Evolutionary conservation across 2,113 vertebrate species (phyloP), one percentile per base, ranked within the genome.

Genomic region (Protobothrops mucrosquamatus): DNA sequence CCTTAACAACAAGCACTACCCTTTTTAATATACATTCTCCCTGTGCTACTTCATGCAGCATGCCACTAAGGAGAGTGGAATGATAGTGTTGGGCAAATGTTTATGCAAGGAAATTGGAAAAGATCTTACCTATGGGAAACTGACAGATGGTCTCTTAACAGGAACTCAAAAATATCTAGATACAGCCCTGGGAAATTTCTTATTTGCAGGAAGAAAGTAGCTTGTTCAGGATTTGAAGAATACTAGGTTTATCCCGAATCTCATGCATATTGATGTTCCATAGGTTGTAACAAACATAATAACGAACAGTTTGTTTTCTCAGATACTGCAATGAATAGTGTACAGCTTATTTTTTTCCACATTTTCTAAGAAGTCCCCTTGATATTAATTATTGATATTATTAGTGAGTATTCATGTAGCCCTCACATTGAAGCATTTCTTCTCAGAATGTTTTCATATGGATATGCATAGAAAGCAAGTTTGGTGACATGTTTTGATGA

Each of bases 401-500:
- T 64, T 29, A 88, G 23, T 22, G 54, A 81, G 24, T 29, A 1
- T 90, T 22, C 22, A 52, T 24, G 85, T 29, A 87, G 3, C n/a
- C 8, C 14, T 55, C 56, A 26, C 46, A 81, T 56, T 57, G 85
- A 85, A 24, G 39, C 9, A 39, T 10, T 86, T 64, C 12, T 51
- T 48, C 51, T 14, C 4, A 48, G n/a, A 51, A 69, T 29, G n/a
- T 89, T 15, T 92, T 29, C 29, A 20, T 2, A 55, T 89, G 26
- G 64, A n/a, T 87, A 89, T 26, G 93, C 52, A 20, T 14, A 93
- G n/a, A 64, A 92, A 39, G 51, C n/a, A 88, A 89, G 1, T 4
- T 46, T 92, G 14, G 26, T 1, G 20, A 88, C 89, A 51, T 0
- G 0, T 22, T 11, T 43, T 93, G 46, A 52, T 55, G 0, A 48